Percentiles rank a stretch among this genome's conserved stretches.
Evolutionary conservation across 1,140 invertebrate genomes (phyloP).

Genomic region (Meloidogyne exigua): DNA sequence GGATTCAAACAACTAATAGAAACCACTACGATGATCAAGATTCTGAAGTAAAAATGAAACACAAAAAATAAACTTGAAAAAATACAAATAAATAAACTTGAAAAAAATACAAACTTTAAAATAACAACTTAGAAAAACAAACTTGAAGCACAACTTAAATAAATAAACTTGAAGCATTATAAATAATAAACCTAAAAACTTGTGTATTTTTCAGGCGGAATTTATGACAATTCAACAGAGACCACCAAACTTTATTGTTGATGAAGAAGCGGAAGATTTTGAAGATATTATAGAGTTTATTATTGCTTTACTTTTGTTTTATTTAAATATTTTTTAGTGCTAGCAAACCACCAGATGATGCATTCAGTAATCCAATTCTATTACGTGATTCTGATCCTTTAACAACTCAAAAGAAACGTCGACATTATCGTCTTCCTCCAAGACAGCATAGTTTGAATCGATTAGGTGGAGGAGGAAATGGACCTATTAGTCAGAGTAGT

Average conservation of each 20-base stretch:
- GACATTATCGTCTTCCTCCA: background rate
- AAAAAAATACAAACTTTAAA: too few relatives aligned
- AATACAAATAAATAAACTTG: background rate
- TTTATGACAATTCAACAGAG: conserved; percentile 14
- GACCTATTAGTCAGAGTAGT: background rate
- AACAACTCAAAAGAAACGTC: conserved; percentile 22
- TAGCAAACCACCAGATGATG: conserved; percentile 19
- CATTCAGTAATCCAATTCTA: conserved; percentile 27
- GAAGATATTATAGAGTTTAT: conserved; percentile 24
- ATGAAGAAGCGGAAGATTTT: conserved; percentile 28
- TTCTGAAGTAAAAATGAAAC: conserved; percentile 16
- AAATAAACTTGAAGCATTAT: background rate
- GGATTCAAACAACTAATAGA: background rate
- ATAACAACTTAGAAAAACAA: background rate
- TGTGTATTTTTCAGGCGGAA: background rate
- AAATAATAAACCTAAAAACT: background rate
- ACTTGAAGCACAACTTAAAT: background rate
- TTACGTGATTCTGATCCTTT: conserved; percentile 21
- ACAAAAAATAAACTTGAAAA: background rate
- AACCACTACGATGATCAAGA: conserved; percentile 21
- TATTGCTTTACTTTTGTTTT: background rate
- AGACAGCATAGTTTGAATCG: conserved; percentile 12
- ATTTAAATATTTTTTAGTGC: conserved; percentile 9
- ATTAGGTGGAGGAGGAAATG: too few relatives aligned
- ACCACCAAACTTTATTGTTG: conserved; percentile 20